These are phyloP conservation scores for Lasioglossum villosulum DNA, from an alignment of 2,888 invertebrate genomes.

Conservation along the genomic window DNA sequence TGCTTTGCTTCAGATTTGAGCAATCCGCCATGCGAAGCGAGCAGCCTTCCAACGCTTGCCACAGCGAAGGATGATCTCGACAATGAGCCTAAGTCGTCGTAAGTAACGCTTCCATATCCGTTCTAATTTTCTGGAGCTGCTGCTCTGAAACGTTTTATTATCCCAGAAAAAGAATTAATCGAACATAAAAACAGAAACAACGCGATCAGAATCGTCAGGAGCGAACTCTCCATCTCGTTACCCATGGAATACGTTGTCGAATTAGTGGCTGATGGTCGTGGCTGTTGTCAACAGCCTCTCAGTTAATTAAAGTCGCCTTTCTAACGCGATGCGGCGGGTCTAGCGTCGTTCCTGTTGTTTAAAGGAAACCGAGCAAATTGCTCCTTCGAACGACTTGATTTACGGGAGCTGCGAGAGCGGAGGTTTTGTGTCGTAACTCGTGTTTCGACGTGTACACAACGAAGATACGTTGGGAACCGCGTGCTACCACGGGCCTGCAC, in stretches of 20 bases:
- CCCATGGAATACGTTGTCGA: not conserved
- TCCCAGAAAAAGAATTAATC: not conserved
- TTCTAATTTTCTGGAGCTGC: not conserved
- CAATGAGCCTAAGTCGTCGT: constrained; percentile 64
- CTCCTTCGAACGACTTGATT: constrained; percentile 31
- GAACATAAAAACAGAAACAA: too few species aligned
- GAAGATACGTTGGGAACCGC: not conserved
- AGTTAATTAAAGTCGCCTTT: constrained; percentile 50
- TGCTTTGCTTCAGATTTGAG: constrained; percentile 73
- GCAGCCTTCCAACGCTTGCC: constrained; percentile 77
- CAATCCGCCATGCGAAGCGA: constrained; percentile 78
- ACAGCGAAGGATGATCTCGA: constrained; percentile 71
- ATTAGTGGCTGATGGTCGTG: not conserved
- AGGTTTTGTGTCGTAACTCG: constrained; percentile 42
- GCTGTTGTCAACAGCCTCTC: constrained; percentile 29
- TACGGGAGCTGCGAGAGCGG: constrained; percentile 14
- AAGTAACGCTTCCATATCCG: constrained; percentile 57
- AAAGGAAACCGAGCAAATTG: constrained; percentile 47
- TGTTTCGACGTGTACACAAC: constrained; percentile 36
- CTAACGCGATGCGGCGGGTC: not conserved
- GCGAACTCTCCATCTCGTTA: not conserved
- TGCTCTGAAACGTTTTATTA: not conserved
- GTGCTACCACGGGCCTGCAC: not conserved
- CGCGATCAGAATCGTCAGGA: not conserved
- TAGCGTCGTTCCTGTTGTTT: constrained; percentile 29